Evolutionary conservation across 2,113 vertebrate genomes (phyloP), one percentile per base, ranked within the genome.

Genomic region (Oncorhynchus mykiss): DNA sequence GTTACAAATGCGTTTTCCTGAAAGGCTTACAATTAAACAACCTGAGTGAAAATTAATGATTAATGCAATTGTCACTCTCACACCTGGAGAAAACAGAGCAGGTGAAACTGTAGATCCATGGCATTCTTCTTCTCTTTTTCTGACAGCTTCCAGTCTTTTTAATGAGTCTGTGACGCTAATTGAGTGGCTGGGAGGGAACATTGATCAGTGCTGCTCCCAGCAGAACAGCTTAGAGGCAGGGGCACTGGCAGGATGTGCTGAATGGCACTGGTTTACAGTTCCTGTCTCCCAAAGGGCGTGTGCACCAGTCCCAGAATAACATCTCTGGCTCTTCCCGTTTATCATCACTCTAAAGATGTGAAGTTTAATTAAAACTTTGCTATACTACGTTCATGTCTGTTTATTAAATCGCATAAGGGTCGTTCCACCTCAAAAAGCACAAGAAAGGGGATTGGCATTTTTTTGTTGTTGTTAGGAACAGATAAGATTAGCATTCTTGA

Each of bases 301-400:
- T 31, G 22, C 76, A 86, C 82, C 82, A 86, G 83, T 85, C 88
- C 66, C 49, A 74, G 72, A 83, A 80, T 79, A 71, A 51, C 67
- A 72, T 73, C 71, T 54, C 51, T 18, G 51, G 16, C 51, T 54
- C 16, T 62, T 73, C 48, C 60, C 64, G 70, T 79, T 90, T 73
- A 79, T 83, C 85, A 77, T 65, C 39, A 71, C 51, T 65, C 78
- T 82, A 75, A 84, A 88, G 81, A 86, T 79, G 71, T 73, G 48
- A 78, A 74, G 66, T 89, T 84, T 83, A 87, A 88, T 91, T 90
- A 82, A 79, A 87, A 82, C 34, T 69, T 81, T 29, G 73, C 77
- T 82, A 69, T 54, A 71, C 81, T 72, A 74, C 70, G 60, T n/a
- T 82, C 67, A 72, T 71, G 65, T 78, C 67, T 29, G 72, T 78